A percentile compares a stretch with the other conserved stretches of the same genome.
These are phyloP conservation scores for Coronaproctus castanopsis DNA, from an alignment of 2,888 invertebrate genomes.

Conservation along the genomic window DNA sequence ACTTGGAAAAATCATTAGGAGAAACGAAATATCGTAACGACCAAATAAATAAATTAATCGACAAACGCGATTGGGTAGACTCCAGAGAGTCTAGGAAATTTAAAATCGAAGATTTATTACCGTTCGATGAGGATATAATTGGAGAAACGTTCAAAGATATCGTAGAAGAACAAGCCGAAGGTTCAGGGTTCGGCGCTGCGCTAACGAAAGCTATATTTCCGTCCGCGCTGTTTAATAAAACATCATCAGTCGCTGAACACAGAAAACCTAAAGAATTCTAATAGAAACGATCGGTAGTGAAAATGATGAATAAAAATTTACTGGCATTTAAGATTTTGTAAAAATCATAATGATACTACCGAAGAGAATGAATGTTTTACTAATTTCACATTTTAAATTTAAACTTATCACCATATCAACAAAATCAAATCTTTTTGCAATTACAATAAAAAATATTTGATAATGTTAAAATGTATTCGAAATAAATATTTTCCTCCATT, in stretches of 20 bases:
- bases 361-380: no score
- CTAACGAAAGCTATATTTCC: constrained; percentile 10
- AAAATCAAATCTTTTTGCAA: no score
- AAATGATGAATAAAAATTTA: no score
- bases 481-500: no score
- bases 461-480: no score
- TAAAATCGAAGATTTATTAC: constrained; percentile 29
- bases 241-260: neutral
- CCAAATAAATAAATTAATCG: constrained; percentile 30
- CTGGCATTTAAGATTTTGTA: no score
- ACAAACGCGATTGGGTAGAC: constrained; percentile 28
- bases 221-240: neutral
- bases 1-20: constrained; percentile 28
- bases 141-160: constrained; percentile 30
- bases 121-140: constrained; percentile 25
- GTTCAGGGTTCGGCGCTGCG: constrained; percentile 26
- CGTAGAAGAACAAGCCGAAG: constrained; percentile 27
- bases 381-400: no score
- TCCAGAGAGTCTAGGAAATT: constrained; percentile 26
- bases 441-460: no score
- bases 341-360: no score
- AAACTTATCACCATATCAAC: no score
- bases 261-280: neutral
- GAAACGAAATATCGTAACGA: constrained; percentile 37
- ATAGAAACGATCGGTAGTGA: no score